Evolutionary conservation across 2,113 vertebrate genomes (phyloP), one percentile per base, ranked within the genome.

Genomic region (Neomonachus schauinslandi): DNA sequence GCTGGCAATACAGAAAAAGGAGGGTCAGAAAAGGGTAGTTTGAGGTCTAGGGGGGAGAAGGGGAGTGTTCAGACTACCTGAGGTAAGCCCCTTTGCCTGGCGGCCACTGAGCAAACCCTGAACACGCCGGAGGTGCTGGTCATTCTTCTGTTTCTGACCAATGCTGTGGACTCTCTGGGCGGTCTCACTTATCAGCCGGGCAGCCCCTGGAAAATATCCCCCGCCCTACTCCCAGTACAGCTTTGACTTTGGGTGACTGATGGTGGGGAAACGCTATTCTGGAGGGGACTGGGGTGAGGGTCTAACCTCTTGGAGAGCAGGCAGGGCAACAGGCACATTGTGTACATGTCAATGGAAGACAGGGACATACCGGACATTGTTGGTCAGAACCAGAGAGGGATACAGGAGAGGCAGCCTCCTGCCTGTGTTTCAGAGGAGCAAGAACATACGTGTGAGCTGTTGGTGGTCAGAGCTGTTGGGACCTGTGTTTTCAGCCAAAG

Each of bases 21-120:
- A 11, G 11, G 63, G 18, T 28, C 16, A 51, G 31, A 49, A 72
- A 53, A 51, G 7, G 57, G 57, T 8, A 69, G 26, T 31, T 2
- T 65, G 85, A 89, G 33, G 84, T 49, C 0, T 33, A 26, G 92
- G 55, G 39, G 24, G 18, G 24, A 76, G 42, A 28, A 19, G 7
- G 61, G 2, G 46, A 98, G 95, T 31, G 91, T 94, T 86, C 94
- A 8, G 33, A n/a, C 42, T 95, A 99, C 99, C 99, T 99, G 99
- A 97, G 97, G 98, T 97, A 55, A 99, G 95, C 94, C 99, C 97
- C 97, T 98, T 99, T 7, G 98, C 99, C 98, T 98, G 99, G 92
- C 96, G 98, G 88, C 99, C 99, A 94, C 99, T 99, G 93, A 99
- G 99, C 96, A 99, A 97, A 97, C 99, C 99, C 98, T 99, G 99